Percentiles rank a stretch among this genome's conserved stretches.
These are phyloP conservation scores for Ambastaia sidthimunki DNA, from an alignment of 2,797 vertebrate species.

Conservation along the genomic window DNA sequence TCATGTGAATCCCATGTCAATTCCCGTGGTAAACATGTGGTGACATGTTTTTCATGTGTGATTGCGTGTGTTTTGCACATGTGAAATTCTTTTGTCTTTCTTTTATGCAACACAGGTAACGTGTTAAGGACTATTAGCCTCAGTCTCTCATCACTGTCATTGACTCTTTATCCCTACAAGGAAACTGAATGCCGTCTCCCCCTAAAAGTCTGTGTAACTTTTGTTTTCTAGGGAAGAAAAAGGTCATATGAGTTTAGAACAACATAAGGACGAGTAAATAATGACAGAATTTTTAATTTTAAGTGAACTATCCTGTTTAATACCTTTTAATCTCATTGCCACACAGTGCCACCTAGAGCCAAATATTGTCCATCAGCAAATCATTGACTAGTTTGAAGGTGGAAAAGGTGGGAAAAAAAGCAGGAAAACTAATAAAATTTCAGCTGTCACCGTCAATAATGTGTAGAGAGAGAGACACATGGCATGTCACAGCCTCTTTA, in stretches of 20 bases:
- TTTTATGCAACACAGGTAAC: not conserved
- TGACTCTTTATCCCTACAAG: not conserved
- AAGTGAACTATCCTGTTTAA: not conserved
- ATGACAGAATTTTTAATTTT: not conserved
- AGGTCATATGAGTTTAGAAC: not conserved
- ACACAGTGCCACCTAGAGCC: conserved; percentile 27
- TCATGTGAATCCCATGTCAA: too few relatives aligned
- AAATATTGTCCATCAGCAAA: conserved; percentile 28
- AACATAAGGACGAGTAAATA: not conserved
- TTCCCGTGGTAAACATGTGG: too few relatives aligned
- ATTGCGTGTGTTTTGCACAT: too few relatives aligned
- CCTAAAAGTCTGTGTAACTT: not conserved
- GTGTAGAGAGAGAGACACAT: conserved; percentile 61
- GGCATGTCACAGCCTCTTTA: conserved; percentile 66
- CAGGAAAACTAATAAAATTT: conserved; percentile 64
- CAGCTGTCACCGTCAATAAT: conserved; percentile 67
- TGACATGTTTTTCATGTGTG: too few relatives aligned
- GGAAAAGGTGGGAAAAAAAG: conserved; percentile 60
- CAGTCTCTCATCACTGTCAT: not conserved
- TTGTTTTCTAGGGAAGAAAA: not conserved
- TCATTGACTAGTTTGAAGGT: conserved; percentile 25
- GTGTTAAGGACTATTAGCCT: not conserved
- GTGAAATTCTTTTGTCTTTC: not conserved
- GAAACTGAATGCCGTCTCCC: not conserved
- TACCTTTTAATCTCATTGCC: not conserved